Evolutionary conservation across 2,113 vertebrate genomes (phyloP).

Genomic region (Orthonyx spaldingii): DNA sequence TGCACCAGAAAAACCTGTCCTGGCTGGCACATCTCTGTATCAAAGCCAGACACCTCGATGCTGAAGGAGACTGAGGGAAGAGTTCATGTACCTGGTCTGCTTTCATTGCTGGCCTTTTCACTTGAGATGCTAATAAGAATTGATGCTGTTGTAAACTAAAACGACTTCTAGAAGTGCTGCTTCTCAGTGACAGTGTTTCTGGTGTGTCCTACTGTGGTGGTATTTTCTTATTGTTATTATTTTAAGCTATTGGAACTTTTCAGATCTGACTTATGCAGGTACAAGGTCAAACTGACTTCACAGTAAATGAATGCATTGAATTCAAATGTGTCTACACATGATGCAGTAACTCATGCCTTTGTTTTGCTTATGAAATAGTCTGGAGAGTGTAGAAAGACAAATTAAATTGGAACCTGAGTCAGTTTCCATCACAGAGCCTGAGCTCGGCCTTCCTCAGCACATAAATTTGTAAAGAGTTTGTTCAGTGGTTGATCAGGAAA

Average conservation of each 20-base stretch:
- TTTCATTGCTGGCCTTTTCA: neutral
- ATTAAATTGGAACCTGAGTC: neutral
- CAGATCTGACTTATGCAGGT: neutral
- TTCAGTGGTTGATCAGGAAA: neutral
- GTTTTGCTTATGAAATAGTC: neutral
- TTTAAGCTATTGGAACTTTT: neutral
- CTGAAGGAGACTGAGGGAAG: neutral
- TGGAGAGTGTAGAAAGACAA: neutral
- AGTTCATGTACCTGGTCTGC: neutral
- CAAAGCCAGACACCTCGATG: neutral
- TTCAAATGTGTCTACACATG: neutral
- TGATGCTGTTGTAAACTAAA: neutral
- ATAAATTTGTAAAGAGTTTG: neutral
- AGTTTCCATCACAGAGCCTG: neutral
- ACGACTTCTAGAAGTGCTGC: neutral
- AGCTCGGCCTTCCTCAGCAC: neutral
- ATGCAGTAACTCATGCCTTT: neutral
- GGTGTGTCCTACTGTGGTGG: neutral
- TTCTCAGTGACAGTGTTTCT: neutral
- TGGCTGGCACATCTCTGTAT: neutral
- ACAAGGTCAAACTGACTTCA: neutral
- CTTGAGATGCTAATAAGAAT: neutral
- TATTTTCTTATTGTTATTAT: neutral
- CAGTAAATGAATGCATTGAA: neutral
- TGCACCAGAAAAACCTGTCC: neutral